These are phyloP conservation scores for Whitmania pigra DNA, from an alignment of 1,140 invertebrate species.

Conservation along the genomic window DNA sequence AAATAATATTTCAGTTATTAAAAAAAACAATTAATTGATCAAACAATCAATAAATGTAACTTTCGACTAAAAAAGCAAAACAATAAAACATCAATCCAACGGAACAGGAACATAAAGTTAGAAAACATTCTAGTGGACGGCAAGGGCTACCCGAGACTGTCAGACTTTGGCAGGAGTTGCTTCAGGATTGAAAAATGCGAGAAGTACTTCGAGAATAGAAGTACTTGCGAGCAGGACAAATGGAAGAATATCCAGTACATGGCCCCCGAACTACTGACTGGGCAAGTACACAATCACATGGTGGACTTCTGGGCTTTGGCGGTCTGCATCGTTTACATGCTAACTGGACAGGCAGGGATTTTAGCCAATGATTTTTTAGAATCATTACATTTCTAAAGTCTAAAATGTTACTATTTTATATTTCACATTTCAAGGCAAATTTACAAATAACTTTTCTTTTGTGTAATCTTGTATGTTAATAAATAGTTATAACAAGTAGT, in stretches of 20 bases:
- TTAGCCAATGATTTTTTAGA: neutral
- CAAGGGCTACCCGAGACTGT: neutral
- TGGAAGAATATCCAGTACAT: constrained; percentile 1
- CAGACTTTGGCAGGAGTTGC: neutral
- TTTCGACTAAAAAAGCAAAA: too few relatives aligned
- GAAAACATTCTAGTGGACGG: neutral
- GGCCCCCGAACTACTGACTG: neutral
- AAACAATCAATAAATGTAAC: too few relatives aligned
- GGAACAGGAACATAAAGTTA: neutral
- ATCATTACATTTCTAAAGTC: neutral
- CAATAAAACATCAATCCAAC: too few relatives aligned
- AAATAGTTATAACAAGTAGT: too few relatives aligned
- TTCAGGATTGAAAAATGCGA: neutral
- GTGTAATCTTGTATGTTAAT: neutral
- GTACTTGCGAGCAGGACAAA: neutral
- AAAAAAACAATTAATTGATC: too few relatives aligned
- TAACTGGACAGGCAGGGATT: neutral
- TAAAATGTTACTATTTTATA: too few relatives aligned
- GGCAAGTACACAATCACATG: neutral
- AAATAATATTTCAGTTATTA: too few relatives aligned
- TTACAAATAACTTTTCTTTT: neutral
- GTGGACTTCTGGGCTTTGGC: constrained; percentile 9
- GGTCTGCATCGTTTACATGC: constrained; percentile 10
- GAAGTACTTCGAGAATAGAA: neutral
- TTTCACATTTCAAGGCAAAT: neutral